phyloP scores from a whole-genome alignment of 2,113 vertebrate genomes.

The Thamnophis sirtalis region DNA sequence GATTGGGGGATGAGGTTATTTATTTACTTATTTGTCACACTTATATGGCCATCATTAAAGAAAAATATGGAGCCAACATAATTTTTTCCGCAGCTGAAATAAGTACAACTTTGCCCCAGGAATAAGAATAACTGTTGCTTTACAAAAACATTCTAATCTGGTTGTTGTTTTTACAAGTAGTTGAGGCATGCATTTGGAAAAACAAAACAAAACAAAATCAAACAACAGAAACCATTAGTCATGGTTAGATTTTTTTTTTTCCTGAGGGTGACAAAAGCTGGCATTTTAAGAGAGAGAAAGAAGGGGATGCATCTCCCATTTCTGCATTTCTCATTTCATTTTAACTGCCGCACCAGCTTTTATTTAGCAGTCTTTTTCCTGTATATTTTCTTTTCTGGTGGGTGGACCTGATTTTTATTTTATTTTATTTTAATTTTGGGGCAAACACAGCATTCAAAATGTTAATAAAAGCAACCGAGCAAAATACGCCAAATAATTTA shows the following conservation, averaged over 20 bases:
- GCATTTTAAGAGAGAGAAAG: neutral
- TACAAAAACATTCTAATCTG: too few species aligned
- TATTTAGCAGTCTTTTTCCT: neutral
- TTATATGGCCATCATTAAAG: too few species aligned
- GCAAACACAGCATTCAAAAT: neutral
- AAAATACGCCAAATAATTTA: neutral
- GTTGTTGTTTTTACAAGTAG: neutral
- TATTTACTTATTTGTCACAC: too few species aligned
- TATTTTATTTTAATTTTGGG: too few species aligned
- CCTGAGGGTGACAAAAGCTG: neutral
- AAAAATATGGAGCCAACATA: too few species aligned
- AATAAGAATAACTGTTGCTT: too few species aligned
- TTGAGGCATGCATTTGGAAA: neutral
- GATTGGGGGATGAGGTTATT: too few species aligned
- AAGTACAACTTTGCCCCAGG: too few species aligned
- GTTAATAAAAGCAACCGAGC: neutral
- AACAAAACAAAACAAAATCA: neutral
- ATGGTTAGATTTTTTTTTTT: neutral
- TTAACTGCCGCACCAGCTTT: neutral
- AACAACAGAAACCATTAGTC: neutral
- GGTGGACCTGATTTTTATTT: too few species aligned
- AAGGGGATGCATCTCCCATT: neutral
- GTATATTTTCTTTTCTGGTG: neutral
- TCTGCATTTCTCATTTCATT: neutral
- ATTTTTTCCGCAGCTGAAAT: too few species aligned